Percentiles rank a stretch among this genome's conserved stretches.
Conservation (phyloP, 37 sponge, comb jelly and placozoan species). For the Hexactinellida sp. region DNA sequence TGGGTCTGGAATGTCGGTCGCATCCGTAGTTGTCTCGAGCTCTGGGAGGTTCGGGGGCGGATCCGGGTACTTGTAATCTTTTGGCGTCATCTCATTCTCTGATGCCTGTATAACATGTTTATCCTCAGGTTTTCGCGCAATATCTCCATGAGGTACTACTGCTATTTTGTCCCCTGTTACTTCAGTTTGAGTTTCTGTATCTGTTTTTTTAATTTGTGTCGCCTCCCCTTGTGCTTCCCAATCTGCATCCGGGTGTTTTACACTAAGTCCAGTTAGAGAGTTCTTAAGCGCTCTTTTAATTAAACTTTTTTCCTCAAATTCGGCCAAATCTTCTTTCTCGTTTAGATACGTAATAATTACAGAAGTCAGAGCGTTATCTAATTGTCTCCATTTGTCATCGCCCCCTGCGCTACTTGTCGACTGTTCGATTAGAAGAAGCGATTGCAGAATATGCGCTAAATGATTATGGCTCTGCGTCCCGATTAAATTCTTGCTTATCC, state of each 20-base stretch:
- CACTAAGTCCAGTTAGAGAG: not conserved
- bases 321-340: not conserved
- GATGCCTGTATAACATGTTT: not conserved
- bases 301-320: conserved; percentile 1
- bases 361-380: not conserved
- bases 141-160: not conserved
- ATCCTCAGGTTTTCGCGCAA: not conserved
- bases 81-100: not conserved
- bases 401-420: not conserved
- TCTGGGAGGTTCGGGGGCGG: not conserved
- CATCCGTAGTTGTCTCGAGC: not conserved
- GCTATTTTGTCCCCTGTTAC: not conserved
- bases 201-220: not conserved
- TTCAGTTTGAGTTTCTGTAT: not conserved
- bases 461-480: not conserved
- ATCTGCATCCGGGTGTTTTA: not conserved
- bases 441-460: not conserved
- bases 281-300: not conserved
- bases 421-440: not conserved
- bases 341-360: not conserved
- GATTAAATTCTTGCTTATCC: not conserved
- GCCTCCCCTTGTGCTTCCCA: not conserved
- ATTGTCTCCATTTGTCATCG: not conserved
- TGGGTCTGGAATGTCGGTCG: not conserved
- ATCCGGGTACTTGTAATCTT: not conserved